Conservation (phyloP, 1,140 invertebrate species). For the Zaprionus ghesquierei region DNA sequence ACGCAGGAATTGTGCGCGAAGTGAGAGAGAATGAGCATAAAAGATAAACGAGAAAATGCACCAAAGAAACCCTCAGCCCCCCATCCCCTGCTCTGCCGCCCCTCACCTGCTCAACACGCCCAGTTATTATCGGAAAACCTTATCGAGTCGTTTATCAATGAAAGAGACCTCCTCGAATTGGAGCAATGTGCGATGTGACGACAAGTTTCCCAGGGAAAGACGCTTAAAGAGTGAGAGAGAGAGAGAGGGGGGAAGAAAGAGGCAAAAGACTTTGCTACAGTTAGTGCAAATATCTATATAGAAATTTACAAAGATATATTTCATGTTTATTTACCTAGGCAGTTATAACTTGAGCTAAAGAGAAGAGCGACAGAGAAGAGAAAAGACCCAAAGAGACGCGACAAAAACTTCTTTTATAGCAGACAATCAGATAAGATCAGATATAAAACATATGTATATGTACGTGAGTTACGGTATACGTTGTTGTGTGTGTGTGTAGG, state of each 20-base stretch:
- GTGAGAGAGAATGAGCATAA: neutral
- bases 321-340: neutral
- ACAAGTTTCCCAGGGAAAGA: neutral
- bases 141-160: constrained; percentile 37
- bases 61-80: no score
- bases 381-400: neutral
- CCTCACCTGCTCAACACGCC: neutral
- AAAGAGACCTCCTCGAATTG: neutral
- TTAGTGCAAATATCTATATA: neutral
- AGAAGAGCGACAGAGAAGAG: neutral
- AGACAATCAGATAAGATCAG: constrained; percentile 1
- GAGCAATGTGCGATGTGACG: neutral
- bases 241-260: neutral
- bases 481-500: constrained; percentile 1
- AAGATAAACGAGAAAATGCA: neutral
- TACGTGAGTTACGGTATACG: neutral
- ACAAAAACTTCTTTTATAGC: neutral
- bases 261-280: neutral
- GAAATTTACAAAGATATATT: neutral
- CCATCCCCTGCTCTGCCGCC: neutral
- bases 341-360: neutral
- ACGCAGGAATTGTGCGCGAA: neutral
- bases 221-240: neutral
- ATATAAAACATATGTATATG: neutral
- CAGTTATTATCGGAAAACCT: constrained; percentile 28